phyloP scores from a whole-genome alignment of 2,797 vertebrate genomes.

The Cuniculus paca region DNA sequence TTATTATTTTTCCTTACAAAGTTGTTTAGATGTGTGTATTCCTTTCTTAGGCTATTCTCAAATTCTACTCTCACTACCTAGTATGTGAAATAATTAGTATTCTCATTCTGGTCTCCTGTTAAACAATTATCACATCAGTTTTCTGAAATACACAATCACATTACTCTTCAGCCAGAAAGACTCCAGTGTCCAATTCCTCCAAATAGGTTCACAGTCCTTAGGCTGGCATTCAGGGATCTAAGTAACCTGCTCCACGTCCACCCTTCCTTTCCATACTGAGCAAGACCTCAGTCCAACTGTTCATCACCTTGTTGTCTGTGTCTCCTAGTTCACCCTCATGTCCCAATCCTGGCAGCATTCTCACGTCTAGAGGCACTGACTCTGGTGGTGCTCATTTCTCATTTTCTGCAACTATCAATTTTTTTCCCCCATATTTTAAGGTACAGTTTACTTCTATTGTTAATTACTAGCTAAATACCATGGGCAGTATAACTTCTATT shows the following conservation, averaged over 20 bases:
- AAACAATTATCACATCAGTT: not conserved
- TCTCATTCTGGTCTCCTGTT: not conserved
- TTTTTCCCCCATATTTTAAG: no score
- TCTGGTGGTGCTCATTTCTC: no score
- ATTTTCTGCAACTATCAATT: no score
- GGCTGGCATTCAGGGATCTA: not conserved
- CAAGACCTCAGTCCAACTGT: not conserved
- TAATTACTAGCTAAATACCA: not conserved
- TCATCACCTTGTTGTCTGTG: not conserved
- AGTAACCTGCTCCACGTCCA: not conserved
- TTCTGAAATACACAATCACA: not conserved
- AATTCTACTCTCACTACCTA: not conserved
- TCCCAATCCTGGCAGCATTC: accelerated
- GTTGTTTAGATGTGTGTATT: not conserved
- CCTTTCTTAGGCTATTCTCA: not conserved
- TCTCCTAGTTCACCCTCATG: accelerated
- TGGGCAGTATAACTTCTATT: not conserved
- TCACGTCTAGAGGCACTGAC: not conserved
- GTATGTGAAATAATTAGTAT: not conserved
- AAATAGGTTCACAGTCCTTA: not conserved
- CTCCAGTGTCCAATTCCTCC: not conserved
- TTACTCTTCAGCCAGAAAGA: not conserved
- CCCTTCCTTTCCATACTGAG: not conserved
- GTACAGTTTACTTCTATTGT: not conserved
- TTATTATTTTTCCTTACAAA: not conserved